Evolutionary conservation across 1,140 invertebrate genomes (phyloP).

Genomic region (Zaprionus africanus): DNA sequence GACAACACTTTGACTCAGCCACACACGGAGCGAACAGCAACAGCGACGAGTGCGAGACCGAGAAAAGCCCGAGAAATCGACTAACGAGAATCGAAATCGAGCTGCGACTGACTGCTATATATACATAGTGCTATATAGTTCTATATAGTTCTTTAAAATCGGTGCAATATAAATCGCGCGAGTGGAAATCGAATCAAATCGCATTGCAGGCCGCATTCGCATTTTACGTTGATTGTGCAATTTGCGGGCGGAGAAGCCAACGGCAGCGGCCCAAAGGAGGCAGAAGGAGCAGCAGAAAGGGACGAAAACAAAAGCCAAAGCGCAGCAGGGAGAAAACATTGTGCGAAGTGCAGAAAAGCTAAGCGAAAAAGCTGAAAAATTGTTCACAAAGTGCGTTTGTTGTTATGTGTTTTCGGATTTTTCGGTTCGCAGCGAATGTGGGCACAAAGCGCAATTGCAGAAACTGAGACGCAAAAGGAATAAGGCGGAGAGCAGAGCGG

Average conservation of each 20-base stretch:
- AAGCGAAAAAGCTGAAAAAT: slow-evolving; percentile 13
- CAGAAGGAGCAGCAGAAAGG: neutral
- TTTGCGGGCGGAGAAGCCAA: slow-evolving; percentile 58
- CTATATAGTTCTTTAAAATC: too few species aligned
- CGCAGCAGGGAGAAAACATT: slow-evolving; percentile 3
- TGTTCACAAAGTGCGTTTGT: slow-evolving; percentile 44
- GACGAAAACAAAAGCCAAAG: slow-evolving; percentile 10
- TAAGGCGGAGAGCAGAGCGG: slow-evolving; percentile 43
- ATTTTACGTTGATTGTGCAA: slow-evolving; percentile 67
- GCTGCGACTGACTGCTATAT: neutral
- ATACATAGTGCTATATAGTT: neutral
- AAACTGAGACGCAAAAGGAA: slow-evolving; percentile 64
- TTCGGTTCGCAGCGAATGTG: slow-evolving; percentile 65
- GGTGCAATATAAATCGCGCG: slow-evolving; percentile 50
- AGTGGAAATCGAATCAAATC: slow-evolving; percentile 21
- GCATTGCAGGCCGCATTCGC: slow-evolving; percentile 32
- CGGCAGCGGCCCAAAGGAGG: slow-evolving; percentile 63
- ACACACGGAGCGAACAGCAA: slow-evolving; percentile 64
- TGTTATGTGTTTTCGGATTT: slow-evolving; percentile 55
- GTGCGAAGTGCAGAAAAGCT: neutral
- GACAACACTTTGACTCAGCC: slow-evolving; percentile 78
- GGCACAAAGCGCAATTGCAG: slow-evolving; percentile 63
- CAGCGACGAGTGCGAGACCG: slow-evolving; percentile 1
- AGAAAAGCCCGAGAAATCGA: slow-evolving; percentile 16
- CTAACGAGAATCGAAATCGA: slow-evolving; percentile 16